These are phyloP conservation scores for Alauda arvensis DNA, from an alignment of 2,797 vertebrate species.

Conservation along the genomic window DNA sequence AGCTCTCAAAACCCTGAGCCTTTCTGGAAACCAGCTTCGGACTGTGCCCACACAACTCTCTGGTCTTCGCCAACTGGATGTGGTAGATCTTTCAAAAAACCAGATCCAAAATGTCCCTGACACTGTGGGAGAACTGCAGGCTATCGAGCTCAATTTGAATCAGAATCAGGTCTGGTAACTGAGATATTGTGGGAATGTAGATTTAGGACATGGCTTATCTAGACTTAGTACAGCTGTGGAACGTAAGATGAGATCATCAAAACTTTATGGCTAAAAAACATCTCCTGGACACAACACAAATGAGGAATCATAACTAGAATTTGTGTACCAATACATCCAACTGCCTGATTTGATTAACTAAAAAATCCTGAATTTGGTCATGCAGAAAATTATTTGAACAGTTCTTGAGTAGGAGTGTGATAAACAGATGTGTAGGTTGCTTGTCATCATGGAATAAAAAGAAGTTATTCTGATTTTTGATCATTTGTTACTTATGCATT, in stretches of 20 bases:
- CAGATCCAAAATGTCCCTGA: slow-evolving; percentile 85
- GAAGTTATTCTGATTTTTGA: not conserved
- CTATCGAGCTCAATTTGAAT: slow-evolving; percentile 95
- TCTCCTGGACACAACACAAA: not conserved
- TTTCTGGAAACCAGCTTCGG: slow-evolving; percentile 86
- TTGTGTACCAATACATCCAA: not conserved
- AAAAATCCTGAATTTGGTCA: not conserved
- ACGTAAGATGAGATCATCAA: not conserved
- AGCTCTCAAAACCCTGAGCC: slow-evolving; percentile 84
- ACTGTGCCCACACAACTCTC: slow-evolving; percentile 85
- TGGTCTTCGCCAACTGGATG: slow-evolving; percentile 84
- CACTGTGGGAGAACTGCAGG: slow-evolving; percentile 84
- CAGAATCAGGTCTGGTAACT: slow-evolving; percentile 89
- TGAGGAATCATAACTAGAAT: not conserved
- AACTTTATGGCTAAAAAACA: not conserved
- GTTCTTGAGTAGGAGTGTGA: not conserved
- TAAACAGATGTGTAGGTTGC: not conserved
- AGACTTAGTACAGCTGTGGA: not conserved
- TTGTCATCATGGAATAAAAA: not conserved
- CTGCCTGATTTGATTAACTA: not conserved
- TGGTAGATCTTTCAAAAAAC: slow-evolving; percentile 92
- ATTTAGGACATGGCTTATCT: not conserved
- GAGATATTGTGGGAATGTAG: not conserved
- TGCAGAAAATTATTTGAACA: not conserved
- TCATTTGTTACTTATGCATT: not conserved